Evolutionary conservation across 2,888 invertebrate species (phyloP), one percentile per base, ranked within the genome.

Genomic region (Pilophorus perplexus): DNA sequence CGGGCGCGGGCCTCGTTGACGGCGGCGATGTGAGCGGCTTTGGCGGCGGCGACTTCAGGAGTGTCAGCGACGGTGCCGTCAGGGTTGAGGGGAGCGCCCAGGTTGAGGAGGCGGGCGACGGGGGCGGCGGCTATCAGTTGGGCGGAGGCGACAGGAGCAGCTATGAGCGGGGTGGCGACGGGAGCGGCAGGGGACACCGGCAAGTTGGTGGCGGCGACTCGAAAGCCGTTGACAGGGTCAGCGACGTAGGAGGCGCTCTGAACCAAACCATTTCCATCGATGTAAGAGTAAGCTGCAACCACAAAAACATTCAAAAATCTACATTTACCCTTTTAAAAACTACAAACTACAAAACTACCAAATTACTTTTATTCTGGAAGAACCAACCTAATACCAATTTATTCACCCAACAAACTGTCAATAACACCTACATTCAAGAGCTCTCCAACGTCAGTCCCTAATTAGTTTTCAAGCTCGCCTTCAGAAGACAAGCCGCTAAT

Each of bases 201-300:
- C 68, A 86, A 75, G 75, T 86, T 85, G 10, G 84, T 84, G 46
- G 84, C 85, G n/a, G 83, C 78, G 10, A 85, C 85, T 74, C 85
- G 79, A 76, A 86, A 86, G 42, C 86, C 86, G 73, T 84, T 80
- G 65, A 79, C 77, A 40, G 79, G 78, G 77, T 86, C 85, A 5
- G 85, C 82, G 23, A 83, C 79, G 74, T 86, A 86, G 66, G 83
- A 81, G 22, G 85, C 84, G 38, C 83, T 83, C 75, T 86, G 86
- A 12, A 85, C 75, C 66, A 83, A 77, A 2, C 85, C 85, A 73
- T 85, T 73, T 14, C 84, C 84, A 74, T 87, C 87, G 65, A 87
- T 81, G 74, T 86, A 87, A 38, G 85, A 85, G 74, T 87, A 87
- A 50, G 83, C 84, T 52, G 62, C 2, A 50, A 64, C 4, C 25